A percentile compares a stretch with the other conserved stretches of the same genome.
Conservation (phyloP, 2,113 vertebrate species). For the Thunnus thynnus region DNA sequence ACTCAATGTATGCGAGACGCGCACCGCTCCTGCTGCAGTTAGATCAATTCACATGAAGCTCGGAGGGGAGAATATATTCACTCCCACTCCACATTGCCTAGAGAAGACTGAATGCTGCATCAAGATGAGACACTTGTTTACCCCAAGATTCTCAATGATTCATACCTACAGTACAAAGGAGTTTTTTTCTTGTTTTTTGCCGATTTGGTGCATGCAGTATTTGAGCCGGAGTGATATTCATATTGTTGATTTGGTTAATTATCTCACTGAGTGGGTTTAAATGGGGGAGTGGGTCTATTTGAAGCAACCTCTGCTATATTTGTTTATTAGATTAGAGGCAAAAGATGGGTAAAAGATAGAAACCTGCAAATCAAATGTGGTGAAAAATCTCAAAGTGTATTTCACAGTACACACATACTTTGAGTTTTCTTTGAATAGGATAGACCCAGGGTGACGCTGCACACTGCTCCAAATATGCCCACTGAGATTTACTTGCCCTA, state of each 20-base stretch:
- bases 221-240: not conserved
- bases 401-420: not conserved
- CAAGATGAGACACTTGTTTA: slow-evolving; percentile 35
- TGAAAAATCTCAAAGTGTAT: not conserved
- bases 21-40: slow-evolving; percentile 34
- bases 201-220: slow-evolving; percentile 19
- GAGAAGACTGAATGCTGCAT: slow-evolving; percentile 23
- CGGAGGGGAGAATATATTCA: not conserved
- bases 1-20: not conserved
- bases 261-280: not conserved
- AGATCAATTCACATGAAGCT: slow-evolving; percentile 40
- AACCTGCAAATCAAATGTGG: not conserved
- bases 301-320: not conserved
- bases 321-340: slow-evolving; percentile 2
- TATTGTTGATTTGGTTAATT: not conserved
- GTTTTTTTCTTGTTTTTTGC: not conserved
- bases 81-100: not conserved
- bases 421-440: slow-evolving; percentile 22
- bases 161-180: slow-evolving; percentile 1
- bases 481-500: slow-evolving; percentile 45
- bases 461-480: slow-evolving; percentile 42
- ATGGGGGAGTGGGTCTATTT: not conserved
- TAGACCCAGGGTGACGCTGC: slow-evolving; percentile 28
- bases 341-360: not conserved
- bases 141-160: slow-evolving; percentile 22